phyloP scores from a whole-genome alignment of 1,140 invertebrate species.

The Cataglyphis hispanica region DNA sequence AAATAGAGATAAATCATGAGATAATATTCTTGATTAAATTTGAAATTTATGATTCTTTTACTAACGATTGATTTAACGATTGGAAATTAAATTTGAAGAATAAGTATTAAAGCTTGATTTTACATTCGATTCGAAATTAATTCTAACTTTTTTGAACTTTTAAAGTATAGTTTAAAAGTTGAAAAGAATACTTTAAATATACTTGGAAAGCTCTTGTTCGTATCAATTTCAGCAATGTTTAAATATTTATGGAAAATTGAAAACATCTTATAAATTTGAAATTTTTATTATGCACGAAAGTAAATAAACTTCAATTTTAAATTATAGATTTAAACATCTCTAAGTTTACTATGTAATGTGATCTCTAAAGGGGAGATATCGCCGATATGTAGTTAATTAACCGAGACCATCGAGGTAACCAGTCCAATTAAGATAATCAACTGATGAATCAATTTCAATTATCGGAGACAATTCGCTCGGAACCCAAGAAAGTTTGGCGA shows the following conservation, averaged over 20 bases:
- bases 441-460: conserved; percentile 3
- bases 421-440: conserved; percentile 32
- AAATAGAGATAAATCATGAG: not conserved
- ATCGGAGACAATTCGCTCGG: conserved; percentile 6
- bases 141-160: not conserved
- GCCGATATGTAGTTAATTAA: conserved; percentile 10
- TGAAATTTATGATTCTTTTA: not conserved
- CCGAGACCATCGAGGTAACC: not conserved
- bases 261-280: not conserved
- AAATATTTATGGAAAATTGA: conserved; percentile 9
- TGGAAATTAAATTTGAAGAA: not conserved
- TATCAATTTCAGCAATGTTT: not conserved
- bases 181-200: not conserved
- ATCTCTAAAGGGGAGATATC: not conserved
- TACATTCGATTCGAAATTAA: not conserved
- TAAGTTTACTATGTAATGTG: not conserved
- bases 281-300: not conserved
- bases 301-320: not conserved
- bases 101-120: not conserved
- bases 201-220: not conserved
- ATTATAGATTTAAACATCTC: not conserved
- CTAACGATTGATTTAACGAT: not conserved
- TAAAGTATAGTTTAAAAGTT: not conserved
- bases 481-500: conserved; percentile 17
- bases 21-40: not conserved